These are phyloP conservation scores for Lordiphosa mommai DNA, from an alignment of 1,140 invertebrate species.

Conservation along the genomic window DNA sequence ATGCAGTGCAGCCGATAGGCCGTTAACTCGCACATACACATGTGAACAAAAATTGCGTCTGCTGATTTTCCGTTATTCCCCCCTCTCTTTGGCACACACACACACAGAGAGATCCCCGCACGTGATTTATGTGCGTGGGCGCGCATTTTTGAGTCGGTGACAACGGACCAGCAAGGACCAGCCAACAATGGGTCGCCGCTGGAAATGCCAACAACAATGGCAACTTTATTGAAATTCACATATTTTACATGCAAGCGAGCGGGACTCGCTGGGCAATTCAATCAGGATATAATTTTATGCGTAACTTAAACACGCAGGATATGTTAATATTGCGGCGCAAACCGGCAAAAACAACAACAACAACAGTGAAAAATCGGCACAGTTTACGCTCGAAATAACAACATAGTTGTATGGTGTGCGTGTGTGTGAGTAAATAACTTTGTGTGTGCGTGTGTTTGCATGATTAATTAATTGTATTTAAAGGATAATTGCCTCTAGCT, in stretches of 20 bases:
- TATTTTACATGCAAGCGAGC: conserved; percentile 59
- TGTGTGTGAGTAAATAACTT: conserved; percentile 31
- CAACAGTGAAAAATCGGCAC: conserved; percentile 40
- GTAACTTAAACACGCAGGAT: conserved; percentile 75
- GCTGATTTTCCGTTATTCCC: conserved; percentile 63
- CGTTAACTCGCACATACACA: conserved; percentile 43
- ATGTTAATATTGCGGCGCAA: conserved; percentile 65
- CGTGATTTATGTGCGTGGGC: conserved; percentile 74
- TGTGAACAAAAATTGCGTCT: conserved; percentile 24
- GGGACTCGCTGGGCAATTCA: conserved; percentile 46
- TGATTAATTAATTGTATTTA: conserved; percentile 78
- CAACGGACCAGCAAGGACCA: conserved; percentile 14
- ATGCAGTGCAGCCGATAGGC: conserved; percentile 71
- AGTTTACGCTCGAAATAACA: conserved; percentile 65
- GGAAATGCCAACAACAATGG: conserved; percentile 21
- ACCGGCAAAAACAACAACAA: conserved; percentile 6
- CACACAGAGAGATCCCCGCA: conserved; percentile 53
- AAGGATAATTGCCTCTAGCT: conserved; percentile 76
- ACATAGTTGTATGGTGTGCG: conserved; percentile 24
- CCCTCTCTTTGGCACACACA: conserved; percentile 2
- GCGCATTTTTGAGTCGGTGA: conserved; percentile 64
- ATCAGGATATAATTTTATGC: conserved; percentile 77
- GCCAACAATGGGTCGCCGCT: conserved; percentile 16
- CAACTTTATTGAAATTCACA: conserved; percentile 74
- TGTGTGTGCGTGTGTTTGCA: conserved; percentile 45